Percentiles rank a stretch among this genome's conserved stretches.
Conservation (phyloP, 2,113 vertebrate species). For the Chascanopsetta lugubris region DNA sequence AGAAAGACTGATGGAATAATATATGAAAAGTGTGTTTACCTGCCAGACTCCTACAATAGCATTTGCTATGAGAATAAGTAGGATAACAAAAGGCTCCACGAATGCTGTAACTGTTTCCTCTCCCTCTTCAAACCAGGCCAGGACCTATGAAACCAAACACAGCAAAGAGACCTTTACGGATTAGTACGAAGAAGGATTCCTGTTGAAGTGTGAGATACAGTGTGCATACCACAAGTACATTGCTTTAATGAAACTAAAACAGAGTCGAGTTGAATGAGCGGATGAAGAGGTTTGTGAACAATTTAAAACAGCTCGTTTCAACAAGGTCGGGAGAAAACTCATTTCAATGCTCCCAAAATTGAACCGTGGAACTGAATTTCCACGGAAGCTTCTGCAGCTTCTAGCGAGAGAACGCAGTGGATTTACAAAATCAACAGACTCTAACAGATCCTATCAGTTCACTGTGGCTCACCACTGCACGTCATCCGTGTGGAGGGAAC, state of each 20-base stretch:
- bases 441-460: conserved; percentile 6
- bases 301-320: neutral
- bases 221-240: neutral
- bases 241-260: neutral
- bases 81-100: conserved; percentile 98
- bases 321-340: neutral
- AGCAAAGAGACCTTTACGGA: neutral
- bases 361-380: neutral
- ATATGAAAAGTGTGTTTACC: conserved; percentile 81
- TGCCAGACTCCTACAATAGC: conserved; percentile 99
- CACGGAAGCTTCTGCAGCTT: neutral
- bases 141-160: conserved; percentile 82
- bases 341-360: neutral
- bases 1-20: neutral
- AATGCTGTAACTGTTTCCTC: conserved; percentile 98
- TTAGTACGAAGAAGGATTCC: neutral
- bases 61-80: conserved; percentile 97
- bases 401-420: neutral
- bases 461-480: neutral
- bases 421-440: conserved; percentile 5
- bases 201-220: neutral
- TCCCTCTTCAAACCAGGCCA: conserved; percentile 99
- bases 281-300: neutral
- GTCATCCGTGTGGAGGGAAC: conserved; percentile 1
- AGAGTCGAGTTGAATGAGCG: neutral